Conservation (phyloP, 2,113 vertebrate genomes). For the Cyprinus carpio region DNA sequence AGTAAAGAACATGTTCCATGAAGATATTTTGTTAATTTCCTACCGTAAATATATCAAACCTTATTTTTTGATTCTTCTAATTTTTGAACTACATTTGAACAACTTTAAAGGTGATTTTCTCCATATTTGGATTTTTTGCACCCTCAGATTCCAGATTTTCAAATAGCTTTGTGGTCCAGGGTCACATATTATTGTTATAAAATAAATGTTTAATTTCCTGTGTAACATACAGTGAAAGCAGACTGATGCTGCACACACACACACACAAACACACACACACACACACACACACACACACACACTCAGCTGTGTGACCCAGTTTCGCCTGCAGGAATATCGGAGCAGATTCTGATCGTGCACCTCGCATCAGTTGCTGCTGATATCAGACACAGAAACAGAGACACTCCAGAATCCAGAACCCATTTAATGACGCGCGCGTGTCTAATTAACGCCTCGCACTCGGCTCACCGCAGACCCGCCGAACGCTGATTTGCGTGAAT, state of each 20-base stretch:
- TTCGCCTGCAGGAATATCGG: conserved; percentile 62
- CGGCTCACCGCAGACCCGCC: background rate
- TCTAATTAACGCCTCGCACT: background rate
- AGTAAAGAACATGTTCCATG: no score
- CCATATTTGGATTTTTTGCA: no score
- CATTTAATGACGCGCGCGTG: background rate
- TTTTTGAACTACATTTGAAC: no score
- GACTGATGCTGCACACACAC: conserved; percentile 6
- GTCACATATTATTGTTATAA: background rate
- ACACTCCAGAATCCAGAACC: background rate
- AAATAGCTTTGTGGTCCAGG: no score
- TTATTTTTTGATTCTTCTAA: no score
- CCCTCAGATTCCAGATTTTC: no score
- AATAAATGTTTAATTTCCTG: background rate
- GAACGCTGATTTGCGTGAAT: background rate
- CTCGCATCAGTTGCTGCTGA: background rate
- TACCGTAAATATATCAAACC: no score
- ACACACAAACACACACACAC: background rate
- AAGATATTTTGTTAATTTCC: no score
- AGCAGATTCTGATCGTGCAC: conserved; percentile 32
- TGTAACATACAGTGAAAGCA: background rate
- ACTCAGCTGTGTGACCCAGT: conserved; percentile 72
- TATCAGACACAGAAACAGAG: background rate
- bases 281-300: conserved; percentile 10
- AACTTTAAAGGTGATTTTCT: no score